Base-by-base conservation (phyloP, 2,888 invertebrate species). In the Scrobipalpa atriplicella region DNA sequence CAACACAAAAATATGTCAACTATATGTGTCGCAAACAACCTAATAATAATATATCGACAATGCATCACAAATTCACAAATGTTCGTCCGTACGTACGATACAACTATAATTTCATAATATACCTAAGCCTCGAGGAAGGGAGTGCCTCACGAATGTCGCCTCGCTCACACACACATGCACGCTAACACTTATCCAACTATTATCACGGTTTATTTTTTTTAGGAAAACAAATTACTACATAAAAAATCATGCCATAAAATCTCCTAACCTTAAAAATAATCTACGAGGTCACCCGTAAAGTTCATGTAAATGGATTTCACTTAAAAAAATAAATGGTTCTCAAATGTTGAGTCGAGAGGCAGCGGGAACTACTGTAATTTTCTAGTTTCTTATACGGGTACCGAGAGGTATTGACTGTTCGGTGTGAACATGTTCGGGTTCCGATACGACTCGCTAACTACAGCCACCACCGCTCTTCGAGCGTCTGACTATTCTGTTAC, bases 261-360 rank as follows among this genome's bases (percentile, higher is more conserved):
- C 87, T 89, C 89, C 87, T 88, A 89, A 84, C 86, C 90, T 90
- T 92, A 92, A 87, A 91, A 88, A 87, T 87, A 90, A 89, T 87
- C 83, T 85, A 89, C 85, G 86, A 88, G 83, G 77, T 80, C 81
- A 89, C 85, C 88, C 89, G 86, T 86, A 86, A 84, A 74, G 75
- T 82, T 80, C 75, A 78, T 83, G 82, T 82, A 83, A 85, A 85
- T 78, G 84, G 83, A 82, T 88, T 89, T 84, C 84, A 84, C 87
- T 87, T 89, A 89, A 81, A 85, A 43, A 81, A 84, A 84, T 83
- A 84, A 83, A 77, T 75, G 74, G 78, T 79, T 84, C 77, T 78
- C 76, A 84, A 84, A 82, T 80, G 76, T 78, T 73, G 79, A 78
- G 47, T 71, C 72, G 75, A 78, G 78, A 76, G 78, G 78, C 72